Conservation (phyloP, 2,113 vertebrate species). For the Aptenodytes forsteri region DNA sequence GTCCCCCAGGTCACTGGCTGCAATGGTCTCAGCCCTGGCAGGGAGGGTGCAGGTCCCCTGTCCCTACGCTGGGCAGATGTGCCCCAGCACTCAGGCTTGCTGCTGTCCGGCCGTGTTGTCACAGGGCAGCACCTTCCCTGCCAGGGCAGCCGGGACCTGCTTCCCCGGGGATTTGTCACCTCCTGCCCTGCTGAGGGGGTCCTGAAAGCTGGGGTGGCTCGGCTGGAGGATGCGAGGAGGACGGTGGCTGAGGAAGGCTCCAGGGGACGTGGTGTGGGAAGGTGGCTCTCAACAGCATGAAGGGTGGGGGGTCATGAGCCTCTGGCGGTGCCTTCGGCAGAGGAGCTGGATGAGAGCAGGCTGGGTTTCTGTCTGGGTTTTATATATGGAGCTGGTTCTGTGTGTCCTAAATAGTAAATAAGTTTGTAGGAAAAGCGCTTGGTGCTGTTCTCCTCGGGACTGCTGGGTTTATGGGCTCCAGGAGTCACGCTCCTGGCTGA, state of each 20-base stretch:
- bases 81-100: not conserved
- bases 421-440: not conserved
- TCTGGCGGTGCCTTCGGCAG: no score
- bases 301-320: not conserved
- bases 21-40: not conserved
- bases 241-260: not conserved
- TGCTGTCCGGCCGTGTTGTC: not conserved
- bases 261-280: not conserved
- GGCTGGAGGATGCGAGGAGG: not conserved
- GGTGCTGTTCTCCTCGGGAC: not conserved
- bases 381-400: not conserved
- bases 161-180: not conserved
- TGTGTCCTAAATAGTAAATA: not conserved
- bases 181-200: not conserved
- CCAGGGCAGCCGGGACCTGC: not conserved
- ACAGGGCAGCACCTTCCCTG: not conserved
- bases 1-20: not conserved
- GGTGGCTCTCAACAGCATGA: not conserved
- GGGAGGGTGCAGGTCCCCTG: not conserved
- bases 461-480: not conserved
- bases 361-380: not conserved
- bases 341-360: not conserved
- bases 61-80: rapidly evolving
- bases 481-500: not conserved
- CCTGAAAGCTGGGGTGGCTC: rapidly evolving